Evolutionary conservation across 2,113 vertebrate genomes (phyloP), one percentile per base, ranked within the genome.

Genomic region (Aplodontia rufa): DNA sequence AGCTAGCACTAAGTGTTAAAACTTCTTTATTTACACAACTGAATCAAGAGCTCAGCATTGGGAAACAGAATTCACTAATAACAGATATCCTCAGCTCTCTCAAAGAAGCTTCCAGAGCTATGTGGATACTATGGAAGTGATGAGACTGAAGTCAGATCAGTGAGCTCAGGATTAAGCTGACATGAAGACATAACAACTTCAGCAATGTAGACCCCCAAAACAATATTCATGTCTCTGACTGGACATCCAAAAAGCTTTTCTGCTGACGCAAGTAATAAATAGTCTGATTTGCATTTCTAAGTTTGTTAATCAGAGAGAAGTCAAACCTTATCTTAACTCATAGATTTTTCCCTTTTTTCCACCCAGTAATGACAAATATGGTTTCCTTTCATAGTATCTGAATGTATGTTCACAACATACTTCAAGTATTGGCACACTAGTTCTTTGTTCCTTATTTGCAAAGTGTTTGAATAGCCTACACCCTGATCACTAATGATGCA

Each of bases 231-330:
- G 72, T 8, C 76, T 83, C 30, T 85, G 26, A 80, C 30, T 71
- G 49, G 37, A 37, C 72, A 64, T 91, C 85, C 37, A 97, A 93
- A 69, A 35, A 35, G 35, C 49, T 90, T 60, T 58, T 97, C 24
- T 66, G 40, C 0, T 88, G 40, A 68, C 74, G 42, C 11, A 58
- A 94, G 89, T 42, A 86, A 10, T 0, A 26, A 93, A 35, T n/a
- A 42, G 37, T 87, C 22, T 94, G 53, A 84, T 89, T 66, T 93
- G 35, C 75, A 20, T 86, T 85, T 72, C 60, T 91, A 94, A 81
- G 40, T 91, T 60, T 49, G 20, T 58, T 85, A 0, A 45, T 84
- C 74, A 91, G 58, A 35, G 37, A 87, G 81, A n/a, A 4, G 0
- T 76, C 69, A 92, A 32, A 17, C 6, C 58, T 93, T 80, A 45